phyloP scores from a whole-genome alignment of 2,113 vertebrate genomes.

The Galbula dea region DNA sequence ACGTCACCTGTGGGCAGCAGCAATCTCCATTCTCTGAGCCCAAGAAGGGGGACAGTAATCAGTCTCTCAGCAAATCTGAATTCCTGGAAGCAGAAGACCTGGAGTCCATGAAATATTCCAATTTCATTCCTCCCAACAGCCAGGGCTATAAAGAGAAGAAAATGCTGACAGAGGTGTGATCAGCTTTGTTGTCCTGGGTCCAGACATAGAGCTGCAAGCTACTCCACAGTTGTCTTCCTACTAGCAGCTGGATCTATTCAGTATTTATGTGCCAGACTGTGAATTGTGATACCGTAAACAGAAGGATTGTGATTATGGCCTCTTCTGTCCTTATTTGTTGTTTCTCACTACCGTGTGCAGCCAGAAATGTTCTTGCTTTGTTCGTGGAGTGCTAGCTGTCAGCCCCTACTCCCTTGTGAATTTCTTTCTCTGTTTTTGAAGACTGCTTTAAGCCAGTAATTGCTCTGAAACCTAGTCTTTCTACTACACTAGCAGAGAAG shows the following conservation, averaged over 20 bases:
- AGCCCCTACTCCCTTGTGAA: not conserved
- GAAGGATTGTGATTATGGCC: constrained; percentile 53
- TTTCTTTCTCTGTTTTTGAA: constrained; percentile 21
- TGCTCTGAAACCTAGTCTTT: not conserved
- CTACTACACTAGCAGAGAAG: not conserved
- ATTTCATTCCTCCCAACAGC: constrained; percentile 81
- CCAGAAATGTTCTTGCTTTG: constrained; percentile 48
- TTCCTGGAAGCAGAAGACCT: constrained; percentile 80
- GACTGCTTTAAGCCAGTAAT: not conserved
- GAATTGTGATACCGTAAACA: constrained; percentile 53
- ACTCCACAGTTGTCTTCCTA: constrained; percentile 1
- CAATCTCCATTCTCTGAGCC: constrained; percentile 78
- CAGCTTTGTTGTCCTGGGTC: not conserved
- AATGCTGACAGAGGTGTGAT: constrained; percentile 90
- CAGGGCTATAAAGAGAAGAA: constrained; percentile 79
- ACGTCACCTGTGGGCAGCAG: constrained; percentile 91
- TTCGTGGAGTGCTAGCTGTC: constrained; percentile 49
- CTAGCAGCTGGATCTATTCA: constrained; percentile 36
- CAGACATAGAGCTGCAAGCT: not conserved
- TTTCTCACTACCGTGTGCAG: constrained; percentile 32
- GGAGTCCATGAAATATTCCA: constrained; percentile 82
- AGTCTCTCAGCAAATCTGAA: constrained; percentile 85
- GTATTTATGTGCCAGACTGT: constrained; percentile 51
- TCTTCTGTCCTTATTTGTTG: constrained; percentile 35
- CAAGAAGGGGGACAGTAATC: constrained; percentile 78